Percentiles rank a stretch among this genome's conserved stretches.
These are phyloP conservation scores for Drosophila neoperkinsi DNA, from an alignment of 2,888 invertebrate genomes.

Conservation along the genomic window DNA sequence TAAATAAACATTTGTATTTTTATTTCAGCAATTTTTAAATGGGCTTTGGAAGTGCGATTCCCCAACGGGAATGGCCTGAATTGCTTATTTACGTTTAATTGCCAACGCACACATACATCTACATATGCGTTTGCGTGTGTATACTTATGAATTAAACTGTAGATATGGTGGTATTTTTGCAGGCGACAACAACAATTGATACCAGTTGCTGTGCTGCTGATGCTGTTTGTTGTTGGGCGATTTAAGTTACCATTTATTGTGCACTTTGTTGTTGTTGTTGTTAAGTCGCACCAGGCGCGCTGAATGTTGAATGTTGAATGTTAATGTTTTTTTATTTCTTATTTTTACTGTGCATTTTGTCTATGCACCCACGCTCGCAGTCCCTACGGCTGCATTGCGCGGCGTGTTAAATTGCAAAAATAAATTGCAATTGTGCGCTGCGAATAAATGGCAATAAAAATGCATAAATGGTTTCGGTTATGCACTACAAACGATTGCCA, in stretches of 20 bases:
- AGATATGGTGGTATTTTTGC: conserved; percentile 15
- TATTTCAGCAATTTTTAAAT: conserved; percentile 10
- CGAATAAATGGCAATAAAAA: conserved; percentile 79
- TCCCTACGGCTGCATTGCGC: conserved; percentile 34
- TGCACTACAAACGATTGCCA: conserved; percentile 58
- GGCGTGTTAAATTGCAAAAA: conserved; percentile 80
- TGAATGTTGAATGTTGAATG: conserved; percentile 30
- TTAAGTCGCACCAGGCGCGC: conserved; percentile 49
- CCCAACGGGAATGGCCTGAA: conserved; percentile 28
- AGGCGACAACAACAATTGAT: conserved; percentile 41
- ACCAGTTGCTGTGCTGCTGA: conserved; percentile 34
- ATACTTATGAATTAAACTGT: conserved; percentile 22
- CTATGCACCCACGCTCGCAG: conserved; percentile 13
- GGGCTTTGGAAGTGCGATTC: conserved; percentile 4
- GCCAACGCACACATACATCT: conserved; percentile 67
- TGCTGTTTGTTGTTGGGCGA: conserved; percentile 50
- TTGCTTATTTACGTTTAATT: conserved; percentile 82
- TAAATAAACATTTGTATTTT: conserved; percentile 13
- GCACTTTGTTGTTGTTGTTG: conserved; percentile 71
- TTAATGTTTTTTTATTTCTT: neutral
- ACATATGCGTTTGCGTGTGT: neutral
- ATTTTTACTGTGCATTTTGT: conserved; percentile 17
- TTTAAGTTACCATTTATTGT: conserved; percentile 79
- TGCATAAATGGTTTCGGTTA: conserved; percentile 76
- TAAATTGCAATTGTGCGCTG: conserved; percentile 75